Evolutionary conservation across 2,797 vertebrate genomes (phyloP), one percentile per base, ranked within the genome.

Genomic region (Propithecus deckenii): DNA sequence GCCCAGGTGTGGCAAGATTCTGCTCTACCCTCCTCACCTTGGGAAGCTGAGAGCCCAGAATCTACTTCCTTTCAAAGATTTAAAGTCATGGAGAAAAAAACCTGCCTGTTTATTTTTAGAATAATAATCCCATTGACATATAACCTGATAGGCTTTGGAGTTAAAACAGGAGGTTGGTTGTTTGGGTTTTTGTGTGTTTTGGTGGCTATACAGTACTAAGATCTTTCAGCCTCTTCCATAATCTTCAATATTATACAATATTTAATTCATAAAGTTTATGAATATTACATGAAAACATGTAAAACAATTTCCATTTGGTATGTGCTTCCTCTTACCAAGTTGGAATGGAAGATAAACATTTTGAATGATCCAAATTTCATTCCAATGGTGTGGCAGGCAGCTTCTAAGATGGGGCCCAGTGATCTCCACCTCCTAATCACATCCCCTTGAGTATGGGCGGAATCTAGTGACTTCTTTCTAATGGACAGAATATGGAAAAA

Each of bases 1-100:
- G 57, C 80, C 91, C 96, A 98, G 97, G 96, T 98, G 97, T 94
- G 91, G 43, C 30, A 74, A 89, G 55, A 86, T 30, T 22, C 43
- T 85, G n/a, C 50, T 81, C 76, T 87, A 69, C 46, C 79, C 79
- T 90, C 32, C 50, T 85, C 80, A 97, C 84, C 91, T 92, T 59
- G 35, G 55, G 48, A 95, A 94, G 28, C 41, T 48, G 38, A 41
- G 55, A 92, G 35, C 57, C n/a, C 38, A 30, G 18, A 22, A 55
- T 80, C 35, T 11, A 76, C 0, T 25, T 72, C 55, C 32, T 86
- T 83, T 89, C 46, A 91, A 79, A 86, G 63, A 78, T 75, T 79
- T 75, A 83, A 85, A 94, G 46, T 83, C 65, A 84, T 46, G 35
- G 72, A 69, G 72, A 69, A 92, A 22, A 79, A 67, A 67, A 4